phyloP scores from a whole-genome alignment of 1,140 invertebrate species.

The Camponotus vicinus region DNA sequence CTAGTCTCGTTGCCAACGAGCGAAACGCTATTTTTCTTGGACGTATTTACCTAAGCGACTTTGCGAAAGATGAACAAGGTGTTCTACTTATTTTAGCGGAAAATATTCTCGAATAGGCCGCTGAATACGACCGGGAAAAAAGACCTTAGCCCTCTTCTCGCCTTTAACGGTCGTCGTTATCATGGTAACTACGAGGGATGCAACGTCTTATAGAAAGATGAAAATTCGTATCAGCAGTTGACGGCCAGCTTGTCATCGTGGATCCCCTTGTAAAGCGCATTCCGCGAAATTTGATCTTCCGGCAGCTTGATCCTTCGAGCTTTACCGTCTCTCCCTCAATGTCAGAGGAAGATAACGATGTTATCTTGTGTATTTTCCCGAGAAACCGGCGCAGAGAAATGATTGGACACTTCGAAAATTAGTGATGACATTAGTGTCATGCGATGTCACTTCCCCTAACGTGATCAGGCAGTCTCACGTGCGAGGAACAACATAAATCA shows the following conservation, averaged over 20 bases:
- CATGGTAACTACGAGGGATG: slow-evolving; percentile 61
- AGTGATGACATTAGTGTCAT: slow-evolving; percentile 45
- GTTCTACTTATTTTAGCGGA: slow-evolving; percentile 61
- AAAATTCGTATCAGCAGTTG: slow-evolving; percentile 53
- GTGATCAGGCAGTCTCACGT: slow-evolving; percentile 1
- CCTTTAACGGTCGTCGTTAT: slow-evolving; percentile 30
- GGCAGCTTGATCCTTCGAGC: slow-evolving; percentile 17
- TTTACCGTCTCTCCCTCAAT: slow-evolving; percentile 16
- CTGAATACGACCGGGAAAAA: slow-evolving; percentile 21
- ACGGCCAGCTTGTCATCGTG: slow-evolving; percentile 33
- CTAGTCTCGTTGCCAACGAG: slow-evolving; percentile 46
- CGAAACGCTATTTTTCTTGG: slow-evolving; percentile 41
- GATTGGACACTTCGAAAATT: slow-evolving; percentile 51
- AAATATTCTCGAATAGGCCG: slow-evolving; percentile 55
- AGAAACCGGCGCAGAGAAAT: slow-evolving; percentile 45
- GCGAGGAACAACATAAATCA: slow-evolving; percentile 42
- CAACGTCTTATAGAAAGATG: slow-evolving; percentile 18
- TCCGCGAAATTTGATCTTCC: slow-evolving; percentile 66
- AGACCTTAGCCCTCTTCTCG: slow-evolving; percentile 4
- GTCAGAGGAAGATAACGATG: slow-evolving; percentile 40
- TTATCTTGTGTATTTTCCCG: slow-evolving; percentile 39
- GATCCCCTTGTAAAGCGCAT: slow-evolving; percentile 41
- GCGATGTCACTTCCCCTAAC: slow-evolving; percentile 9
- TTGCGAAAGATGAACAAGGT: slow-evolving; percentile 50
- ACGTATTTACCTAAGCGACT: slow-evolving; percentile 52